Base-by-base conservation (phyloP, 2,888 invertebrate genomes). In the Dichetophora obliterata region DNA sequence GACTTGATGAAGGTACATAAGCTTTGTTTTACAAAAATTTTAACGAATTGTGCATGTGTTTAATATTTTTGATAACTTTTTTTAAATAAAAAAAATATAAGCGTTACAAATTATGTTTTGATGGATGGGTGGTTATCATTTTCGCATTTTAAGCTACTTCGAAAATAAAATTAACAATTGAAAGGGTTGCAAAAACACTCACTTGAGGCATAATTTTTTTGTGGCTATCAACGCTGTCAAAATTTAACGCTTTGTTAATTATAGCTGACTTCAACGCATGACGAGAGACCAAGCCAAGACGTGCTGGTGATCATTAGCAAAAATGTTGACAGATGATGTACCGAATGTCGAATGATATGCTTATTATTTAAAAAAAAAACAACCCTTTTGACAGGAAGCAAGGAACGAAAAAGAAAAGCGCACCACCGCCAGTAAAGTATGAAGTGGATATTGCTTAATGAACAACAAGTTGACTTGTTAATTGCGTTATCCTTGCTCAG, bases 291-390 rank as follows among this genome's bases (percentile, higher is more conserved):
- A 54, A 37, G 43, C 43, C 34, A 57, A 61, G 16, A 57, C 57
- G 34, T 54, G 54, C 27, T 37, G 19, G 68, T 52, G 74, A 68
- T 65, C 50, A 54, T 52, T 54, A 43, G 31, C 52, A 54, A 81
- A 77, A 85, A 85, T 86, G 85, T 82, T 82, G 85, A 85, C 86
- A 85, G 85, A 84, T 86, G 85, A 86, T 80, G 79, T 74, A 54
- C 76, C 43, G 65, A n/a, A 66, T 66, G 77, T 82, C 31, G 31
- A 80, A 84, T 83, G 85, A 85, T 85, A 86, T 81, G 81, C 81
- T 82, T 82, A 86, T 84, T 84, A 84, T 43, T 43, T 11, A 84
- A 83, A 85, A 84, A 84, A 82, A 83, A 85, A 79, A 48, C 37
- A 48, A 83, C 83, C 86, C 83, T 85, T 84, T 74, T 82, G 78